Base-by-base conservation (phyloP, 2,888 invertebrate species). In the Schrankia costaestrigalis region DNA sequence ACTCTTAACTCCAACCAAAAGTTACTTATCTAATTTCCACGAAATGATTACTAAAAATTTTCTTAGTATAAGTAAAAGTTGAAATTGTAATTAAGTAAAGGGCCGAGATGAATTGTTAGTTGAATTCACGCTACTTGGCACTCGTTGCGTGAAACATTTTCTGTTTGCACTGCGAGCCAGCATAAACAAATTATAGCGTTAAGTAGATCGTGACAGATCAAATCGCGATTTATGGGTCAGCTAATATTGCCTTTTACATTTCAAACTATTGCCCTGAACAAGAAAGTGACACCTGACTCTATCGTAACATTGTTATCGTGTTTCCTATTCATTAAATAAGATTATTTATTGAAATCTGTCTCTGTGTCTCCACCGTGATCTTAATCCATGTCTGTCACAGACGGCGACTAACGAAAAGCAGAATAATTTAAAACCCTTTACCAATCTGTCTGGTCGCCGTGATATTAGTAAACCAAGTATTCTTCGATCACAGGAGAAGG, bases 191-290 rank as follows among this genome's bases (percentile, higher is more conserved):
- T 71, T 70, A 71, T 45, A 32, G 55, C 60, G 69, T 46, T 68
- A 80, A 87, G 71, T 84, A 83, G 86, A 81, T 76, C 86, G 82
- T 75, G 67, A 84, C 83, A 77, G 78, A 83, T 68, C 63, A 52
- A 55, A 69, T 81, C 70, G 65, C 63, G 33, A 75, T 76, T 80
- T 79, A 78, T 78, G 70, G 84, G 79, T 78, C 82, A 79, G 56
- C 56, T 58, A 59, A 69, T 77, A 77, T 71, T 42, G 46, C 41
- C 37, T 59, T 58, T 48, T 51, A 46, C 48, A 46, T 54, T 70
- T 63, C 25, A 48, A 48, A 51, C 26, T 48, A 39, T 44, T 40
- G 27, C 32, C 35, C 25, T 22, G 35, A 31, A 46, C 56, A 72
- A 73, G 73, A 75, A 66, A 73, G 72, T 68, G 41, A 27, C 43